These are phyloP conservation scores for Dicentrarchus labrax DNA, from an alignment of 2,113 vertebrate genomes.

Conservation along the genomic window DNA sequence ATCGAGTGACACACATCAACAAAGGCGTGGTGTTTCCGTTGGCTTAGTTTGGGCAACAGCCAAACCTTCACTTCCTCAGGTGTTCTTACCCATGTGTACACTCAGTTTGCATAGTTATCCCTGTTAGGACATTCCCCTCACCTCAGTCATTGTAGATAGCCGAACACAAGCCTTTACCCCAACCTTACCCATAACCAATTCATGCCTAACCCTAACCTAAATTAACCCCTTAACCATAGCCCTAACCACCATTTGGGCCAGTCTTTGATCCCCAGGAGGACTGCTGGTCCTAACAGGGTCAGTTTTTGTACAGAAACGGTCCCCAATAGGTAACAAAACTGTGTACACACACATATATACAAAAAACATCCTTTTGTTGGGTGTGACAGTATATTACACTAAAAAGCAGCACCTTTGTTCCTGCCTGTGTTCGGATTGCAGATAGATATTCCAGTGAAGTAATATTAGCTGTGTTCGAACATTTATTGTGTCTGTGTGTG, in stretches of 20 bases:
- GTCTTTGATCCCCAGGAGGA: too few relatives aligned
- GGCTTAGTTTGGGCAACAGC: background rate
- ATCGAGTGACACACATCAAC: conserved; percentile 37
- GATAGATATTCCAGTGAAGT: background rate
- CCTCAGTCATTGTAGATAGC: too few relatives aligned
- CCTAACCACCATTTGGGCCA: too few relatives aligned
- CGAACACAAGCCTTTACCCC: too few relatives aligned
- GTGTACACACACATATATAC: background rate
- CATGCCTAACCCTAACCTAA: too few relatives aligned
- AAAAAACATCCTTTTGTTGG: background rate
- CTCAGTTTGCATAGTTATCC: too few relatives aligned
- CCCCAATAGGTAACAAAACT: too few relatives aligned
- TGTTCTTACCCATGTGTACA: background rate
- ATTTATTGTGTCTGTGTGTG: background rate
- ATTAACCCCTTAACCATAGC: too few relatives aligned
- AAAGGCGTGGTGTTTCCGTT: conserved; percentile 32
- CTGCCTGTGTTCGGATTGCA: background rate
- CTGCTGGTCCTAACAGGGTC: too few relatives aligned
- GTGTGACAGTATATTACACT: background rate
- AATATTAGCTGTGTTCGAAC: background rate
- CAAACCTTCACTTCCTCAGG: background rate
- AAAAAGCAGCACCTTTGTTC: background rate
- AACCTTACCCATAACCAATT: too few relatives aligned
- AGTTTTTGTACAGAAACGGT: too few relatives aligned
- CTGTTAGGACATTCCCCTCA: too few relatives aligned